A percentile compares a stretch with the other conserved stretches of the same genome.
Conservation (phyloP, 2,113 vertebrate species). For the Mustela nigripes region DNA sequence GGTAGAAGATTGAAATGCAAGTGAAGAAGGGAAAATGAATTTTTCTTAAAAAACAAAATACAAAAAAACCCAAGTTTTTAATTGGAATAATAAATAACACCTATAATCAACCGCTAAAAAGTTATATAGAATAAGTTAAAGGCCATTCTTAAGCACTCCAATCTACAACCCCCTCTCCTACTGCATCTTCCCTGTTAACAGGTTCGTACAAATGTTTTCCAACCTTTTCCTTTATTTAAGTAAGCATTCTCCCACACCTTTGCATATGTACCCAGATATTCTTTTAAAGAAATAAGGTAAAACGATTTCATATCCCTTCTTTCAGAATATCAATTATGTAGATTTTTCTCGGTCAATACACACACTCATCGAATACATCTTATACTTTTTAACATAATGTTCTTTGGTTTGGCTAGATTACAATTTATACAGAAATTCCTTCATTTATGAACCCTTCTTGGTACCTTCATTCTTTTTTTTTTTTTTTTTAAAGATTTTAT, state of each 20-base stretch:
- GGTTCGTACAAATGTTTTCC: not conserved
- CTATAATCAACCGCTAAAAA: not conserved
- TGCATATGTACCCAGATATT: not conserved
- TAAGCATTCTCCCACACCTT: not conserved
- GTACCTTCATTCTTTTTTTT: not conserved
- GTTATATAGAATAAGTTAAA: constrained; percentile 29
- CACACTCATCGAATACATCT: not conserved
- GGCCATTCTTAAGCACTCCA: not conserved
- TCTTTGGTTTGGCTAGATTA: not conserved
- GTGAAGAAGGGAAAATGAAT: not conserved
- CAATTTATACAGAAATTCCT: constrained; percentile 13
- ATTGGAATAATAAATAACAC: not conserved
- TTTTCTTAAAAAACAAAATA: too few relatives aligned
- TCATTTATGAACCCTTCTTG: not conserved
- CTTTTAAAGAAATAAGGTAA: constrained; percentile 11
- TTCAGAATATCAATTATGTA: not conserved
- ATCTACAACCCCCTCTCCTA: not conserved
- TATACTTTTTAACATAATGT: not conserved
- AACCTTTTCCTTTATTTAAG: constrained; percentile 24
- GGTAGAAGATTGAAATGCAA: constrained; percentile 6
- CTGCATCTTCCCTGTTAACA: not conserved
- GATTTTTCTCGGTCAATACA: not conserved
- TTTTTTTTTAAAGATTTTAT: too few relatives aligned
- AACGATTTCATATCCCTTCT: not conserved
- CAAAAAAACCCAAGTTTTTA: not conserved